Conservation (phyloP, 2,113 vertebrate genomes). For the Clarias batrachus region DNA sequence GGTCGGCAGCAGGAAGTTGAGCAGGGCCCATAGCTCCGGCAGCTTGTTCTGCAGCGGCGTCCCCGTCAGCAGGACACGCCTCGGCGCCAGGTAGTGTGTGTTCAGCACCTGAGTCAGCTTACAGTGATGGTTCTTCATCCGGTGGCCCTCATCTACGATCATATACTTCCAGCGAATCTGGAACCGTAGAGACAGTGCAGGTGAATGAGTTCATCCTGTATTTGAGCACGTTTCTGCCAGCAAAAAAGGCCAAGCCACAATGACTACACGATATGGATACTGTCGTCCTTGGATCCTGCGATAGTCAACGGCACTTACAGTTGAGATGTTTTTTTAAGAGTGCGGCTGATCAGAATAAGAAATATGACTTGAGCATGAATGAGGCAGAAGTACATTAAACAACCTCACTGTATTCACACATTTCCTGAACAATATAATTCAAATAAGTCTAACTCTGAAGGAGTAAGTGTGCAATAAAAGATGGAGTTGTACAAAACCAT, state of each 20-base stretch:
- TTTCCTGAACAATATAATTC: too few species aligned
- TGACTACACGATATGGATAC: slow-evolving; percentile 62
- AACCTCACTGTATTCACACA: too few species aligned
- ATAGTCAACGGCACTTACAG: slow-evolving; percentile 51
- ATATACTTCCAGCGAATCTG: slow-evolving; percentile 99
- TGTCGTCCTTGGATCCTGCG: slow-evolving; percentile 49
- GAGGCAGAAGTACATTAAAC: too few species aligned
- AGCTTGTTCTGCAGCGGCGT: slow-evolving; percentile 96
- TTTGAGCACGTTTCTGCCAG: slow-evolving; percentile 51
- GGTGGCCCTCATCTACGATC: slow-evolving; percentile 96
- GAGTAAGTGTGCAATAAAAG: too few species aligned
- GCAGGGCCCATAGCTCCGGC: slow-evolving; percentile 94
- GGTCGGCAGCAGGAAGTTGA: slow-evolving; percentile 96
- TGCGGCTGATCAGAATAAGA: too few species aligned
- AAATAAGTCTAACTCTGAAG: too few species aligned
- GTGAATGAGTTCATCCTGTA: slow-evolving; percentile 25
- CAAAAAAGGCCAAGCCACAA: slow-evolving; percentile 56
- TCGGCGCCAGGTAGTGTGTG: slow-evolving; percentile 92
- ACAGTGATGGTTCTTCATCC: slow-evolving; percentile 99
- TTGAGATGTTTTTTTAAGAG: not conserved
- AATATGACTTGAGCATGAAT: too few species aligned
- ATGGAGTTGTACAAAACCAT: not conserved
- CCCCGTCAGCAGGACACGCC: slow-evolving; percentile 89
- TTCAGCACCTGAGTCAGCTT: slow-evolving; percentile 96
- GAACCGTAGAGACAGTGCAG: not conserved